phyloP scores from a whole-genome alignment of 2,888 invertebrate genomes.

The Drosophila mimica region DNA sequence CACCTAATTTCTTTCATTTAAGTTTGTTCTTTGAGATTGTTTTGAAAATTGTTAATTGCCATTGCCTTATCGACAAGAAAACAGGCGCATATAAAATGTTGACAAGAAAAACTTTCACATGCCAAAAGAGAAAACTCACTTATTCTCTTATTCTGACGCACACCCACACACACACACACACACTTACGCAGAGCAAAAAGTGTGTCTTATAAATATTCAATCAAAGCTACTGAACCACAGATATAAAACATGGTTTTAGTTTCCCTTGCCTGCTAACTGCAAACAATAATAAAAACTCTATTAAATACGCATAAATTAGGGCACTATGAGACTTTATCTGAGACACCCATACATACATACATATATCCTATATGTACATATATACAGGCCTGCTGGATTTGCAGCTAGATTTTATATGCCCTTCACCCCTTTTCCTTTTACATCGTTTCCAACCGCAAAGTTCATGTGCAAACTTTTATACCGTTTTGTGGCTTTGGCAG shows the following conservation, averaged over 20 bases:
- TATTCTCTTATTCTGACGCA: not conserved
- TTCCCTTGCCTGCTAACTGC: constrained; percentile 52
- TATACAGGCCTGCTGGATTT: constrained; percentile 45
- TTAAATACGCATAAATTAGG: constrained; percentile 80
- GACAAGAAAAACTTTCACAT: constrained; percentile 31
- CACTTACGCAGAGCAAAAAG: not conserved
- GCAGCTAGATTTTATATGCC: constrained; percentile 57
- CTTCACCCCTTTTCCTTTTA: not conserved
- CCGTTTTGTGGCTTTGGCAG: constrained; percentile 48
- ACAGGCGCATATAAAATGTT: constrained; percentile 7
- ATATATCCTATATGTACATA: not conserved
- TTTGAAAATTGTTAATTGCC: constrained; percentile 5
- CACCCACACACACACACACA: not conserved
- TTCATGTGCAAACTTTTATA: constrained; percentile 76
- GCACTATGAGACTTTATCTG: constrained; percentile 36
- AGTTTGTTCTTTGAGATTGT: not conserved
- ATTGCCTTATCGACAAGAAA: not conserved
- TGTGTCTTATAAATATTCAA: constrained; percentile 70
- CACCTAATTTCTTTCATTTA: not conserved
- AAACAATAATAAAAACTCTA: constrained; percentile 79
- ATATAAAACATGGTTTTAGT: constrained; percentile 56
- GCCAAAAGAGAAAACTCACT: constrained; percentile 11
- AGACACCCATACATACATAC: not conserved
- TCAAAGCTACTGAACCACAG: constrained; percentile 51
- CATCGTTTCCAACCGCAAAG: constrained; percentile 34